These are phyloP conservation scores for Synergus laeviventris DNA, from an alignment of 2,888 invertebrate genomes.

Conservation along the genomic window DNA sequence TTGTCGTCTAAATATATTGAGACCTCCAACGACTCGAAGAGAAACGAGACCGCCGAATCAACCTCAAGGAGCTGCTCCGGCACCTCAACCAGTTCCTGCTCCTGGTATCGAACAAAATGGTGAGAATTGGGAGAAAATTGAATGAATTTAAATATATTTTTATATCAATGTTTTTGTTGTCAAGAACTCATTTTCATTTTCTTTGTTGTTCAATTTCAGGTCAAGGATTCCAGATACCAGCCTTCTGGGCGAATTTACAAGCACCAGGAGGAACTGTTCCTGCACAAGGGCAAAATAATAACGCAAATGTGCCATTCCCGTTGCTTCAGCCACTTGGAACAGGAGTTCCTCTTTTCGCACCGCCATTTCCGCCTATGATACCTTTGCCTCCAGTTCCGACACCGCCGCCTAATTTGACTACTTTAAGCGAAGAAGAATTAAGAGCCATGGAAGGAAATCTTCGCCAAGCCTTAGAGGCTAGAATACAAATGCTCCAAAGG, in stretches of 20 bases:
- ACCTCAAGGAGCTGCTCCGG: constrained; percentile 65
- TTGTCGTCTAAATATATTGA: constrained; percentile 92
- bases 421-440: constrained; percentile 89
- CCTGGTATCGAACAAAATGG: constrained; percentile 62
- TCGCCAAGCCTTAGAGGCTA: constrained; percentile 91
- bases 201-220: constrained; percentile 51
- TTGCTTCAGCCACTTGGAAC: constrained; percentile 63
- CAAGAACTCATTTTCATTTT: not conserved
- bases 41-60: constrained; percentile 70
- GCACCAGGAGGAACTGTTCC: constrained; percentile 59
- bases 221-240: constrained; percentile 63
- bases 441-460: constrained; percentile 92
- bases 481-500: constrained; percentile 90
- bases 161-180: not conserved
- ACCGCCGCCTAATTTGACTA: constrained; percentile 85
- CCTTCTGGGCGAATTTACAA: constrained; percentile 67
- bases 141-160: not conserved
- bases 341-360: constrained; percentile 76
- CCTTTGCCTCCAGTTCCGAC: constrained; percentile 85
- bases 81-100: constrained; percentile 63
- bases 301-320: constrained; percentile 55
- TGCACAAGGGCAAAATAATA: constrained; percentile 51
- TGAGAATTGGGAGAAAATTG: constrained; percentile 38
- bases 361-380: constrained; percentile 79
- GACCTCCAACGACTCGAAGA: constrained; percentile 68